Evolutionary conservation across 2,888 invertebrate species (phyloP).

Genomic region (Zeuzera pyrina): DNA sequence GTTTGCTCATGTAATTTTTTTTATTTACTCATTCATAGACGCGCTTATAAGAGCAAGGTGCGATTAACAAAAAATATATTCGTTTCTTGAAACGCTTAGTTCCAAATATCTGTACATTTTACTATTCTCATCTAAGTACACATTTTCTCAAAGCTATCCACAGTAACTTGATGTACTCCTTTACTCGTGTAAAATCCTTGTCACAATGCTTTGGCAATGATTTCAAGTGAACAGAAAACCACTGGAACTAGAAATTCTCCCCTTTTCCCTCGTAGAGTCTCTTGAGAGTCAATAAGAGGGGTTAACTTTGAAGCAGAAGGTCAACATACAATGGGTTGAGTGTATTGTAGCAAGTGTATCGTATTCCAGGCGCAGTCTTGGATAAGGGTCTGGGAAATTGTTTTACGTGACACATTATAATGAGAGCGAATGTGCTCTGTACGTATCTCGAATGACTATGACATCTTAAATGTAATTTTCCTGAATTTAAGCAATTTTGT

Average conservation of each 20-base stretch:
- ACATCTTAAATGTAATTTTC: slow-evolving; percentile 20
- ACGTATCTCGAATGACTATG: slow-evolving; percentile 37
- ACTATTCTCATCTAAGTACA: too few relatives aligned
- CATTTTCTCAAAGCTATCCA: too few relatives aligned
- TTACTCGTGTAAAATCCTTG: slow-evolving; percentile 15
- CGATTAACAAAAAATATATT: too few relatives aligned
- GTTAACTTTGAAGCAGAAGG: slow-evolving; percentile 1
- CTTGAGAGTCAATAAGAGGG: not conserved
- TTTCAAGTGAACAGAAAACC: slow-evolving; percentile 6
- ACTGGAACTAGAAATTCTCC: not conserved
- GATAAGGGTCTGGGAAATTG: slow-evolving; percentile 50
- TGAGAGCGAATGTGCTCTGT: slow-evolving; percentile 33
- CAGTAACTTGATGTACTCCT: too few relatives aligned
- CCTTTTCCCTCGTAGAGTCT: not conserved
- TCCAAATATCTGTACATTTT: too few relatives aligned
- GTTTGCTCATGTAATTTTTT: too few relatives aligned
- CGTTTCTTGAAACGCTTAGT: too few relatives aligned
- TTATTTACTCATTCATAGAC: too few relatives aligned
- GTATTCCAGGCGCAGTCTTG: slow-evolving; percentile 37
- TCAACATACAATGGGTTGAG: slow-evolving; percentile 6
- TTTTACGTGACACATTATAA: slow-evolving; percentile 55
- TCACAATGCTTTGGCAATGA: slow-evolving; percentile 15
- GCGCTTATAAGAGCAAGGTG: too few relatives aligned
- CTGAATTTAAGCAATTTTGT: slow-evolving; percentile 6
- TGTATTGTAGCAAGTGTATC: slow-evolving; percentile 25